Conservation (phyloP, 2,113 vertebrate genomes). For the Hiodon alosoides region DNA sequence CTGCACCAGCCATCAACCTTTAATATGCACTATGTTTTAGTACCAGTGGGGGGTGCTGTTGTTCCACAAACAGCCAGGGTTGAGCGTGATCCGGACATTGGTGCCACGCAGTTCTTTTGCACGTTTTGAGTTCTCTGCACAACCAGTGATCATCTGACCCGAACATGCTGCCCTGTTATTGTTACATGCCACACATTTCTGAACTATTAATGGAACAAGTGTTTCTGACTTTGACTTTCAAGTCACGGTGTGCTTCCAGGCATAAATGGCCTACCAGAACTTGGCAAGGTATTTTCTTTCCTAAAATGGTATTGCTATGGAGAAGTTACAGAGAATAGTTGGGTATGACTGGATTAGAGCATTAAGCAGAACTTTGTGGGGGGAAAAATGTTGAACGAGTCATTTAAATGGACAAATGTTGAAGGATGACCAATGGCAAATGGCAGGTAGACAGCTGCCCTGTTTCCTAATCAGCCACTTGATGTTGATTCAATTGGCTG, state of each 20-base stretch:
- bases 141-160: conserved; percentile 46
- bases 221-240: conserved; percentile 48
- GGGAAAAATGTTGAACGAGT: not conserved
- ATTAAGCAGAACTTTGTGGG: not conserved
- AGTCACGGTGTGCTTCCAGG: conserved; percentile 22
- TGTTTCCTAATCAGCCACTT: conserved; percentile 17
- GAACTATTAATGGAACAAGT: conserved; percentile 63
- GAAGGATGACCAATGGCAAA: conserved; percentile 12
- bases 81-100: not conserved
- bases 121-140: conserved; percentile 1
- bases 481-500: not conserved
- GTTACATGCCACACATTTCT: conserved; percentile 44
- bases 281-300: not conserved
- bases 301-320: too few relatives aligned
- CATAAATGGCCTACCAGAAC: conserved; percentile 11
- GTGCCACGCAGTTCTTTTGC: not conserved
- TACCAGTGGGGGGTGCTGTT: conserved; percentile 21
- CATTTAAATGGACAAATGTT: conserved; percentile 13
- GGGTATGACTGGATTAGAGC: not conserved
- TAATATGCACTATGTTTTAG: not conserved
- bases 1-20: not conserved
- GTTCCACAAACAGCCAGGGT: not conserved
- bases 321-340: not conserved
- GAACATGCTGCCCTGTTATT: conserved; percentile 38
- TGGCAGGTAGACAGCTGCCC: conserved; percentile 7